Evolutionary conservation across 1,140 invertebrate genomes (phyloP), one percentile per base, ranked within the genome.

Genomic region (Steinernema khuongi): DNA sequence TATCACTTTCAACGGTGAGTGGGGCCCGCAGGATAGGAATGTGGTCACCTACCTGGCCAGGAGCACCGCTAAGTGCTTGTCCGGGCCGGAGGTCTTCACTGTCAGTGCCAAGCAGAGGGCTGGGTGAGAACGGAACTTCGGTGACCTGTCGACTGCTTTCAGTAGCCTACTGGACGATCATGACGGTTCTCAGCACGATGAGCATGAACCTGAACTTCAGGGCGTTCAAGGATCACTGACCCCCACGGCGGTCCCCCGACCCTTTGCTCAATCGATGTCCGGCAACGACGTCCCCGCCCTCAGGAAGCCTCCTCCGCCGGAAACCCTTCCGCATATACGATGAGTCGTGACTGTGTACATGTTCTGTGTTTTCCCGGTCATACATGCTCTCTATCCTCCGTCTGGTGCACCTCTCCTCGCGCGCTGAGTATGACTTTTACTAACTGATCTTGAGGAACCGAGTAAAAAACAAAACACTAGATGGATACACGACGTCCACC

Each of bases 1-100:
- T 88, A 92, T 95, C 76, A 95, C 93, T 87, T 96, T 96, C 89
- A 96, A 96, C 87, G 90, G 77, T 78, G 26, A 19, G 75, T 74
- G 36, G 1, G 18, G 1, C n/a, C n/a, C n/a, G n/a, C n/a, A n/a
- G n/a, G n/a, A n/a, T n/a, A n/a, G n/a, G n/a, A n/a, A n/a, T n/a
- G n/a, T n/a, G n/a, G n/a, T n/a, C n/a, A n/a, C n/a, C n/a, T n/a
- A n/a, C n/a, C n/a, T n/a, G n/a, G n/a, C n/a, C n/a, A n/a, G n/a
- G n/a, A n/a, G n/a, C n/a, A n/a, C n/a, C n/a, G n/a, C n/a, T n/a
- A n/a, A n/a, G n/a, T n/a, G n/a, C n/a, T n/a, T n/a, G n/a, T n/a
- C n/a, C n/a, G n/a, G n/a, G n/a, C n/a, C n/a, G n/a, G n/a, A n/a
- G n/a, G n/a, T n/a, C n/a, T n/a, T n/a, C n/a, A n/a, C n/a, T n/a